These are phyloP conservation scores for Dendrocopos noguchii DNA, from an alignment of 2,113 vertebrate genomes.

Conservation along the genomic window DNA sequence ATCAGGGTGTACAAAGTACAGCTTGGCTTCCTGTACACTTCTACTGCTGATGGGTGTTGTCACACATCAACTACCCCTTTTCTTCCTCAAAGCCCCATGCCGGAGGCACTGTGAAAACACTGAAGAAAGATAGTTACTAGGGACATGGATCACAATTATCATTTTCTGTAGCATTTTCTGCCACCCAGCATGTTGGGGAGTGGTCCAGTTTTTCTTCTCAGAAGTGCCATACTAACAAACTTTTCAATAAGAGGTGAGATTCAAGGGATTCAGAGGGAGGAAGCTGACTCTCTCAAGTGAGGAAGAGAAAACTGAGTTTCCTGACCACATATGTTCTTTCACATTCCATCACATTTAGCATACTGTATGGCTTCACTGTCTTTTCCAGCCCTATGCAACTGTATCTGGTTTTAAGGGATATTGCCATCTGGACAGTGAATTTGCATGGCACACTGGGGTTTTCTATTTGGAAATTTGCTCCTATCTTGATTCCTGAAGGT, in stretches of 20 bases:
- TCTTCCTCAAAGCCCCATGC: background rate
- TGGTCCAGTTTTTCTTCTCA: constrained; percentile 40
- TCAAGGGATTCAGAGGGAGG: background rate
- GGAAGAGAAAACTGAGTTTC: constrained; percentile 18
- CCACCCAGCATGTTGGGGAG: background rate
- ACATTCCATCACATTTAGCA: constrained; percentile 40
- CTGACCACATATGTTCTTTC: constrained; percentile 20
- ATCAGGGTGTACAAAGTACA: constrained; percentile 32
- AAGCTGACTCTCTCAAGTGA: background rate
- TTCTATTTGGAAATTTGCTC: constrained; percentile 1
- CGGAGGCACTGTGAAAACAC: constrained; percentile 20
- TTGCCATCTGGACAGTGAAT: background rate
- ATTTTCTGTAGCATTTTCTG: constrained; percentile 37
- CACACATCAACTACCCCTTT: background rate
- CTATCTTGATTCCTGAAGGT: background rate
- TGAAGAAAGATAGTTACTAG: constrained; percentile 39
- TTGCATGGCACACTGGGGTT: background rate
- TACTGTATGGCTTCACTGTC: background rate
- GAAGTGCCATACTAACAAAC: constrained; percentile 55
- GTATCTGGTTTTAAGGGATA: background rate
- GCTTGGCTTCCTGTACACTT: background rate
- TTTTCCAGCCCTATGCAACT: constrained; percentile 10
- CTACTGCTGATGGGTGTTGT: constrained; percentile 39
- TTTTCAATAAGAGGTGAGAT: background rate
- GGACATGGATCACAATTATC: background rate